Evolutionary conservation across 2,113 vertebrate species (phyloP), one percentile per base, ranked within the genome.

Genomic region (Myanophis thanlyinensis): DNA sequence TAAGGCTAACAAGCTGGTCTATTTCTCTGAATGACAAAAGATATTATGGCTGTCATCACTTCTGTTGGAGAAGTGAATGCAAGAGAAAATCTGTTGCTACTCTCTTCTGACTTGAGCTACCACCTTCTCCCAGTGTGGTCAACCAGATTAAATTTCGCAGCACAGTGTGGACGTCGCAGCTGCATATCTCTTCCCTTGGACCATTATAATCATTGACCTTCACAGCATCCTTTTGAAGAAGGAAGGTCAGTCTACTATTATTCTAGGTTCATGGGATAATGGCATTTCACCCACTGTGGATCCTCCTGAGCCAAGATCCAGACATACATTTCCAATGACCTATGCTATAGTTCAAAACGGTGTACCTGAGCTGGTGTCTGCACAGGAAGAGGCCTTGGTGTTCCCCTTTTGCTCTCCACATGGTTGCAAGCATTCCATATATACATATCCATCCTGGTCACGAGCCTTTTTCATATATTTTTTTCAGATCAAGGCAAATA

Each of bases 361-460:
- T 4, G 10, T 51, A 62, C 53, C 52, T 51, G 25, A 89, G n/a
- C 88, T 56, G 48, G 12, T 13, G 73, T 86, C 88, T 93, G 73
- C 49, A 12, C 47, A 90, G 92, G 92, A 93, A 93, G 54, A 52
- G 92, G 88, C 80, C 59, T n/a, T 67, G 92, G 89, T n/a, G 40
- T 62, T 90, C 88, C 30, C 46, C 80, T 62, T 62, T 89, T 89
- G 49, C 30, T 62, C 25, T 30, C 46, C 92, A n/a, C 54, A 51
- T 13, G 85, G 62, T 23, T 48, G 25, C 22, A 48, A 12, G 51
- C 80, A 86, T 93, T 90, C 88, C 89, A 62, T 52, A 51, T 90
- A n/a, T 44, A 51, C 62, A 67, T 86, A 35, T 90, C 62, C 89
- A 23, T 86, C 88, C 30, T 56, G 87, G 51, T 49, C 30, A 48